phyloP scores from a whole-genome alignment of 2,888 invertebrate species.

The Melipona bicolor region DNA sequence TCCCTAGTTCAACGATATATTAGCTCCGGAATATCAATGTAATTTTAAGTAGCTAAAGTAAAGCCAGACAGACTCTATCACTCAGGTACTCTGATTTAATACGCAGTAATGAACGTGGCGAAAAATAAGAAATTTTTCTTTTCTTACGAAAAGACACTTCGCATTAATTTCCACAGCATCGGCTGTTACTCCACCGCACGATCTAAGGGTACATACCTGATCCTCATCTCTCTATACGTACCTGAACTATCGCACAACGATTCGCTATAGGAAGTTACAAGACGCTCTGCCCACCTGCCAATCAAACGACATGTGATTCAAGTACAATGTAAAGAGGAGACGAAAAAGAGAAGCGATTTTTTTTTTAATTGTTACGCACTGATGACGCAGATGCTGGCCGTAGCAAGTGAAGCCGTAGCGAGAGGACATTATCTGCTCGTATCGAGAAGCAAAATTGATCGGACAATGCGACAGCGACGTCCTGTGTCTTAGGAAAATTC shows the following conservation, averaged over 20 bases:
- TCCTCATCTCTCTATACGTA: slow-evolving; percentile 4
- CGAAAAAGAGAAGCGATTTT: not conserved
- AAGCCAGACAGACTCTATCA: not conserved
- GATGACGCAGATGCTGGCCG: too few species aligned
- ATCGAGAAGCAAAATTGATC: not conserved
- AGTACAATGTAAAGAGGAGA: not conserved
- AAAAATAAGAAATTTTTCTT: too few species aligned
- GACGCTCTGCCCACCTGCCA: slow-evolving; percentile 8
- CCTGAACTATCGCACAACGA: slow-evolving; percentile 15
- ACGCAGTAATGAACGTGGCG: not conserved
- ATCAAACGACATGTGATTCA: slow-evolving; percentile 17
- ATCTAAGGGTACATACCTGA: not conserved
- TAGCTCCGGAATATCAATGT: not conserved
- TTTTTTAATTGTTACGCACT: not conserved
- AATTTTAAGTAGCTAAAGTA: not conserved
- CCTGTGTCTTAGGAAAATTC: too few species aligned
- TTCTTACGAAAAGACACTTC: not conserved
- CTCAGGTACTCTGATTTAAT: not conserved
- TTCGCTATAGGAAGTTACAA: slow-evolving; percentile 14
- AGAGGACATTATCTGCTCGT: not conserved
- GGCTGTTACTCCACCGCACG: not conserved
- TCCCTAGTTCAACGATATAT: not conserved
- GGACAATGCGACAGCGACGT: not conserved
- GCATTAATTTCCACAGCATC: not conserved
- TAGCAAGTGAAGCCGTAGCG: not conserved